A percentile compares a stretch with the other conserved stretches of the same genome.
Evolutionary conservation across 2,797 vertebrate species (phyloP).

Genomic region (Gobionotothen gibberifrons): DNA sequence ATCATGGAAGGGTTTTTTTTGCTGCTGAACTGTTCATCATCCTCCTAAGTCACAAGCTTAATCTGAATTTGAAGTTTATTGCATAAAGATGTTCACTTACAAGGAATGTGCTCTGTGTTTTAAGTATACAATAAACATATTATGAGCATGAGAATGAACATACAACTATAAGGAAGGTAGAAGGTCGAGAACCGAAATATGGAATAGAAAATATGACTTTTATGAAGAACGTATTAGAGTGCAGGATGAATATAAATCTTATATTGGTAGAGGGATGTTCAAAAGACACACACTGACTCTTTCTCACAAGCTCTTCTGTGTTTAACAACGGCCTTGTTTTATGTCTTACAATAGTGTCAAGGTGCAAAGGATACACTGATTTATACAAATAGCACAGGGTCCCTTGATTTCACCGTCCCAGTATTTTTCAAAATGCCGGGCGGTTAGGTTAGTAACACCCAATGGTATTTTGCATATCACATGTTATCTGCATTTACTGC

Average conservation of each 20-base stretch:
- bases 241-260: too few species aligned
- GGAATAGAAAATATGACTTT: too few species aligned
- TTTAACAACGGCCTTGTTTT: not conserved
- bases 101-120: too few species aligned
- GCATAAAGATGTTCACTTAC: too few species aligned
- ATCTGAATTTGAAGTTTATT: too few species aligned
- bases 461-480: not conserved
- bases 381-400: constrained; percentile 20
- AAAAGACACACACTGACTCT: not conserved
- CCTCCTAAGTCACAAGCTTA: not conserved
- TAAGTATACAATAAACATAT: too few species aligned
- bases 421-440: constrained; percentile 12
- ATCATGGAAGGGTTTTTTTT: constrained; percentile 2
- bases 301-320: constrained; percentile 18
- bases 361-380: constrained; percentile 22
- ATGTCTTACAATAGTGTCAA: constrained; percentile 29
- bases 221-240: too few species aligned
- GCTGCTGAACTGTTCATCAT: not conserved
- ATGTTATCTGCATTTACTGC: constrained; percentile 18
- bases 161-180: too few species aligned
- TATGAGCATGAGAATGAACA: too few species aligned
- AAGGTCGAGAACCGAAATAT: too few species aligned
- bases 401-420: constrained; percentile 28
- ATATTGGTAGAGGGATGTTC: too few species aligned
- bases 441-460: not conserved